Evolutionary conservation across 2,797 vertebrate species (phyloP).

Genomic region (Anolis apletophallus): DNA sequence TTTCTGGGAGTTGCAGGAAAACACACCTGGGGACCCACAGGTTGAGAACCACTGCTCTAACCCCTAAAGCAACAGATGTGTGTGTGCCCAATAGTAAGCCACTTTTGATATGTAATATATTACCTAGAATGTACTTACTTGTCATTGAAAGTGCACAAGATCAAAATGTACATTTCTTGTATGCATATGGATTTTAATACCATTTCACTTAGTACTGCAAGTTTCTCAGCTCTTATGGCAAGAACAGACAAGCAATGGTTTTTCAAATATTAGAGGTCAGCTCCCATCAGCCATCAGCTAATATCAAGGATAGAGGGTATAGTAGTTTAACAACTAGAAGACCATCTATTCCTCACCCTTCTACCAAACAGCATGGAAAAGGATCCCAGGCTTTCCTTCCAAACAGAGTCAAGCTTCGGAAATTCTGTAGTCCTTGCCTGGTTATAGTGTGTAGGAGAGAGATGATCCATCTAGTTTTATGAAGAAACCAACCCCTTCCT

Average conservation of each 20-base stretch:
- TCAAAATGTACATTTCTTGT: background rate
- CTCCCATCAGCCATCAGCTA: background rate
- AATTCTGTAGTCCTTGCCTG: background rate
- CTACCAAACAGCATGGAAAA: background rate
- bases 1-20: too few relatives aligned
- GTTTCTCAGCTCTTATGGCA: background rate
- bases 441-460: background rate
- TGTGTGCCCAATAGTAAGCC: background rate
- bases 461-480: background rate
- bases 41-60: too few relatives aligned
- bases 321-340: too few relatives aligned
- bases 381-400: background rate
- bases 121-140: background rate
- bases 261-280: background rate
- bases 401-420: background rate
- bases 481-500: background rate
- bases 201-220: background rate
- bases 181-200: background rate
- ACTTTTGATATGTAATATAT: background rate
- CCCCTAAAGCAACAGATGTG: background rate
- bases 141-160: background rate
- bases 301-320: too few relatives aligned
- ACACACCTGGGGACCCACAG: too few relatives aligned
- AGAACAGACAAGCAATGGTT: background rate
- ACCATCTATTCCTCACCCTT: background rate